Conservation (phyloP, 2,113 vertebrate genomes). For the Podarcis raffonei region DNA sequence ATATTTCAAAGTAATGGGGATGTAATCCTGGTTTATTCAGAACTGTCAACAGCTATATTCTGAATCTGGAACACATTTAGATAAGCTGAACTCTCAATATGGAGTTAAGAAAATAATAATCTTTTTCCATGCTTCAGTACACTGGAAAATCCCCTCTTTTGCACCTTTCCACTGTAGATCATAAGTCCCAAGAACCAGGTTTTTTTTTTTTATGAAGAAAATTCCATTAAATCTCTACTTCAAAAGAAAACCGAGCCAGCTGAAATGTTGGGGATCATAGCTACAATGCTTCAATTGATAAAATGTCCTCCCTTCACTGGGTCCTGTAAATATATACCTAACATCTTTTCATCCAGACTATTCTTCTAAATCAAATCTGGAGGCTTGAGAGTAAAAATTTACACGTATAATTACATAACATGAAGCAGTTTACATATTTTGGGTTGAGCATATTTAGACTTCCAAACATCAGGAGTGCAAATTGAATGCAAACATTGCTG, state of each 20-base stretch:
- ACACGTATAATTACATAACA: conserved; percentile 78
- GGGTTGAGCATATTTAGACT: conserved; percentile 76
- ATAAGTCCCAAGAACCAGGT: conserved; percentile 51
- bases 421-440: conserved; percentile 74
- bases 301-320: conserved; percentile 46
- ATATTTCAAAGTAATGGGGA: conserved; percentile 46
- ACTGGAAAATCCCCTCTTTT: conserved; percentile 56
- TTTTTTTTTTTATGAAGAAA: conserved; percentile 47
- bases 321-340: conserved; percentile 37
- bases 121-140: conserved; percentile 45
- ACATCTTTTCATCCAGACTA: conserved; percentile 58
- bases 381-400: conserved; percentile 73
- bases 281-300: conserved; percentile 69
- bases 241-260: conserved; percentile 59
- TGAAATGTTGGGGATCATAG: conserved; percentile 68
- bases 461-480: conserved; percentile 75
- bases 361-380: conserved; percentile 68
- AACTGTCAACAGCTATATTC: conserved; percentile 49
- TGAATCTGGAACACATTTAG: conserved; percentile 46
- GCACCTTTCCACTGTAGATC: conserved; percentile 34
- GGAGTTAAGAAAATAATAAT: conserved; percentile 41
- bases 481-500: conserved; percentile 76
- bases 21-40: conserved; percentile 47
- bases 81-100: conserved; percentile 41
- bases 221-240: conserved; percentile 59